These are phyloP conservation scores for Bombus soroeensis DNA, from an alignment of 1,140 invertebrate genomes.

Conservation along the genomic window DNA sequence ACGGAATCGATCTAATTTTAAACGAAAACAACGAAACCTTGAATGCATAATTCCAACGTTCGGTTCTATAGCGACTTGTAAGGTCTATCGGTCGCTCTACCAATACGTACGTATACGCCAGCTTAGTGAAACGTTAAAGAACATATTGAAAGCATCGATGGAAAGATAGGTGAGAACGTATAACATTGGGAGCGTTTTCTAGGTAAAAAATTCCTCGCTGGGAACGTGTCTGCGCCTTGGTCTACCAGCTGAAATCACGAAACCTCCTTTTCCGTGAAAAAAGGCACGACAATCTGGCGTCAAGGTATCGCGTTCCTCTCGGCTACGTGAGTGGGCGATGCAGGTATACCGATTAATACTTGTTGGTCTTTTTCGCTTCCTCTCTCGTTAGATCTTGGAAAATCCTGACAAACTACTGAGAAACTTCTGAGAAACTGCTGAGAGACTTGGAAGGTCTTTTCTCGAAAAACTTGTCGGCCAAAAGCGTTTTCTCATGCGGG, in stretches of 20 bases:
- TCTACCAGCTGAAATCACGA: conserved; percentile 36
- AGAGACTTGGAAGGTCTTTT: conserved; percentile 9
- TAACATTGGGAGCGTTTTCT: not conserved
- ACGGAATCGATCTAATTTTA: conserved; percentile 18
- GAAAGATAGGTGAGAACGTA: not conserved
- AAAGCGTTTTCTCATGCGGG: conserved; percentile 68
- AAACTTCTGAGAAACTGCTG: too few relatives aligned
- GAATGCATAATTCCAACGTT: not conserved
- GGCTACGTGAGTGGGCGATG: conserved; percentile 43
- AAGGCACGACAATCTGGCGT: conserved; percentile 46
- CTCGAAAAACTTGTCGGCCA: not conserved
- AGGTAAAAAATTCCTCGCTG: not conserved
- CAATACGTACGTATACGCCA: not conserved
- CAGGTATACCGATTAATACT: conserved; percentile 58
- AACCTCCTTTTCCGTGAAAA: conserved; percentile 30
- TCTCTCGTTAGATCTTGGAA: not conserved
- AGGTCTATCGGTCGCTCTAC: not conserved
- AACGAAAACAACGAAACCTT: conserved; percentile 21
- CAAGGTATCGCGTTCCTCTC: conserved; percentile 46
- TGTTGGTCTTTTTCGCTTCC: not conserved
- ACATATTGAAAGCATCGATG: not conserved
- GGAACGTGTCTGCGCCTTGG: not conserved
- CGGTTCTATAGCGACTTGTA: not conserved
- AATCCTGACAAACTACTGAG: conserved; percentile 15
- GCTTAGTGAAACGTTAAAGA: not conserved